Evolutionary conservation across 2,888 invertebrate genomes (phyloP).

Genomic region (Pinctada fucata): DNA sequence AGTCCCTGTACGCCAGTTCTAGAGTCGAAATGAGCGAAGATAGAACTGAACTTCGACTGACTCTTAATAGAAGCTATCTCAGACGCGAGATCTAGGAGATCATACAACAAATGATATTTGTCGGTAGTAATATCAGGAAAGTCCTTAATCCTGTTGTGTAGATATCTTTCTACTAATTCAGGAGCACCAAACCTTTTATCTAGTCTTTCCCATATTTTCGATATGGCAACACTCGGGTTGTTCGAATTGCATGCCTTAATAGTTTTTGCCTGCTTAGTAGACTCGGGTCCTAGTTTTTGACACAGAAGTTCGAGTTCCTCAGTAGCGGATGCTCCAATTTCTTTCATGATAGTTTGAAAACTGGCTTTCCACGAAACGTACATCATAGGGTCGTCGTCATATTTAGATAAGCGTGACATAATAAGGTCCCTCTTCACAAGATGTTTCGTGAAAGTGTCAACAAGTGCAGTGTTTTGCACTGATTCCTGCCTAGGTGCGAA

Average conservation of each 20-base stretch:
- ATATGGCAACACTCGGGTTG: constrained; percentile 10
- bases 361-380: constrained; percentile 15
- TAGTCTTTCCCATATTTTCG: constrained; percentile 31
- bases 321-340: constrained; percentile 17
- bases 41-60: constrained; percentile 13
- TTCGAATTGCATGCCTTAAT: constrained; percentile 8
- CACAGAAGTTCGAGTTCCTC: constrained; percentile 29
- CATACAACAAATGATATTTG: constrained; percentile 20
- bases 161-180: constrained; percentile 7
- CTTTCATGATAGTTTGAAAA: constrained; percentile 23
- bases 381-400: constrained; percentile 20
- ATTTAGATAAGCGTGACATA: constrained; percentile 18
- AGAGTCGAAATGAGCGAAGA: constrained; percentile 28
- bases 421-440: constrained; percentile 19
- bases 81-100: constrained; percentile 22
- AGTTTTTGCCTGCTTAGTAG: constrained; percentile 18
- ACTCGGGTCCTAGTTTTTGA: constrained; percentile 19
- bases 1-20: constrained; percentile 29
- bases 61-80: constrained; percentile 25
- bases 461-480: not conserved
- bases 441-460: constrained; percentile 17
- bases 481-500: not conserved
- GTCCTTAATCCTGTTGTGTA: constrained; percentile 1
- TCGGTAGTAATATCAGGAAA: constrained; percentile 8
- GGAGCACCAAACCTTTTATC: constrained; percentile 25